Evolutionary conservation across 1,140 invertebrate genomes (phyloP).

Genomic region (Calliopsis andreniformis): DNA sequence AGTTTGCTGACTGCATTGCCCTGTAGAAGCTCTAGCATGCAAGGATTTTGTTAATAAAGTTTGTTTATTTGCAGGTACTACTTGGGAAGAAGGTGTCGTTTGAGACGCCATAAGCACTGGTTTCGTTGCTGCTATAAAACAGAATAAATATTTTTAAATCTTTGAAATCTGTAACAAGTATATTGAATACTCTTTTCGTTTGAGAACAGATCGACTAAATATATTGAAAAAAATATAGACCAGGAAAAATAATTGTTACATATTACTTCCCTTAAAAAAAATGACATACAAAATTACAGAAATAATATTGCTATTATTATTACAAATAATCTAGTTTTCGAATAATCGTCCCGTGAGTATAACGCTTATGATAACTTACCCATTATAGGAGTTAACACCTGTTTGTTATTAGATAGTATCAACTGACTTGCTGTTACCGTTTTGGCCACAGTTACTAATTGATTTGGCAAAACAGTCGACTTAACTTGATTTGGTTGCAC

Average conservation of each 20-base stretch:
- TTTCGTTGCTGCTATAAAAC: slow-evolving; percentile 75
- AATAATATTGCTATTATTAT: too few relatives aligned
- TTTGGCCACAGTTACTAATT: slow-evolving; percentile 78
- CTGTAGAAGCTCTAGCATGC: slow-evolving; percentile 75
- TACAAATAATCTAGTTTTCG: too few relatives aligned
- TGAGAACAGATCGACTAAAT: too few relatives aligned
- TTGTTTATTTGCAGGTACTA: slow-evolving; percentile 79
- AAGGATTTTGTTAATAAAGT: slow-evolving; percentile 79
- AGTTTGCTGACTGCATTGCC: slow-evolving; percentile 76
- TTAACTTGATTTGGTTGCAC: slow-evolving; percentile 81
- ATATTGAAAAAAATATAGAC: too few relatives aligned
- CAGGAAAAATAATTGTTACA: too few relatives aligned
- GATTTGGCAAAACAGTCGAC: slow-evolving; percentile 78
- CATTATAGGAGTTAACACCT: slow-evolving; percentile 84
- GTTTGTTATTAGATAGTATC: slow-evolving; percentile 82
- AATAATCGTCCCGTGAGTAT: not conserved
- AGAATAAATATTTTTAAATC: slow-evolving; percentile 2
- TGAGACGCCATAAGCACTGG: slow-evolving; percentile 79
- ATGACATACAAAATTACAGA: too few relatives aligned
- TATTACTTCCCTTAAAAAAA: too few relatives aligned
- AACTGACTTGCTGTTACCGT: slow-evolving; percentile 81
- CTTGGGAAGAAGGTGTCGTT: slow-evolving; percentile 76
- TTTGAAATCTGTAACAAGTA: not conserved
- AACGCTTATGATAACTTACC: slow-evolving; percentile 77
- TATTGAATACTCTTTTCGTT: too few relatives aligned